Evolutionary conservation across 2,797 vertebrate genomes (phyloP).

Genomic region (Cirrhinus mrigala): DNA sequence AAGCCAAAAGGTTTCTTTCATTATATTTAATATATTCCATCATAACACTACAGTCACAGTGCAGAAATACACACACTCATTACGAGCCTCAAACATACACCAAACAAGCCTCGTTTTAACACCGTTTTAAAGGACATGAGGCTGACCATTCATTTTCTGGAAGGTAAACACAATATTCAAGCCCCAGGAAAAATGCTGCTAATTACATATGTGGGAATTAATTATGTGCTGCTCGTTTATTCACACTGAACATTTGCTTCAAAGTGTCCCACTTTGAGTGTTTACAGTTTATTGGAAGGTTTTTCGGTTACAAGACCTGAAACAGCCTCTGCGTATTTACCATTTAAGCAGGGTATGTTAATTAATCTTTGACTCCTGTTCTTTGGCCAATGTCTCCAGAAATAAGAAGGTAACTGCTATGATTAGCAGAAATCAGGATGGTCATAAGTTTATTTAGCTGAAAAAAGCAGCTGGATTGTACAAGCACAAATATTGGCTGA

Average conservation of each 20-base stretch:
- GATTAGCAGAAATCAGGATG: neutral
- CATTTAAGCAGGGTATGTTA: conserved; percentile 24
- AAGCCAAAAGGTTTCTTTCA: neutral
- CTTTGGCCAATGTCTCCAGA: neutral
- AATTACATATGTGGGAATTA: conserved; percentile 35
- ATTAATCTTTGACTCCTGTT: conserved; percentile 7
- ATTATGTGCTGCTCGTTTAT: neutral
- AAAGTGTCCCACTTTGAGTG: conserved; percentile 19
- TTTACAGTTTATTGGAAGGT: conserved; percentile 26
- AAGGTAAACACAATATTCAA: conserved; percentile 22
- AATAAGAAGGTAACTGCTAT: neutral
- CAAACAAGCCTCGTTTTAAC: conserved; percentile 7
- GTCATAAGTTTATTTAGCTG: neutral
- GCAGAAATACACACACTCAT: neutral
- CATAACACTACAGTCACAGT: neutral
- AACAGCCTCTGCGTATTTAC: conserved; percentile 19
- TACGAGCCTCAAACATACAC: neutral
- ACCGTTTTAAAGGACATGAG: neutral
- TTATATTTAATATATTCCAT: conserved; percentile 3
- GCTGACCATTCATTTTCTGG: conserved; percentile 8
- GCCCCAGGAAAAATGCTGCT: conserved; percentile 24
- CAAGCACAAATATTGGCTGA: conserved; percentile 26
- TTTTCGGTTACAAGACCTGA: conserved; percentile 18
- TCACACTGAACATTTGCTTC: conserved; percentile 34
- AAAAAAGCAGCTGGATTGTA: neutral